Evolutionary conservation across 2,888 invertebrate species (phyloP).

Genomic region (Piscicola geometra): DNA sequence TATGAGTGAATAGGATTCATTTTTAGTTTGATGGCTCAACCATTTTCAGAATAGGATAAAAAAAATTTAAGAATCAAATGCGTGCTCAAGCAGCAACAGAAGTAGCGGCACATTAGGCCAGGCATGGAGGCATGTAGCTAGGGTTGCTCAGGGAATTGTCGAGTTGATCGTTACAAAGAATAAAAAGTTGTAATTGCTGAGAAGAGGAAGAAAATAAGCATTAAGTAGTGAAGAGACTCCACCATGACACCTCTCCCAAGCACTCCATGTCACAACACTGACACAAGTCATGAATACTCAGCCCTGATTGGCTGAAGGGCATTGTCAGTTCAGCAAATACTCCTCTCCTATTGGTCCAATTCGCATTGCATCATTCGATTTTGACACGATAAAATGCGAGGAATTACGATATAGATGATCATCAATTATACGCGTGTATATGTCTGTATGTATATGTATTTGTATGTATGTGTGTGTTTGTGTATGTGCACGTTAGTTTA

Average conservation of each 20-base stretch:
- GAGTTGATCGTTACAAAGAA: no score
- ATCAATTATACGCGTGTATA: constrained; percentile 14
- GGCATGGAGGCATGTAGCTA: no score
- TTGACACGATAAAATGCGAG: background rate
- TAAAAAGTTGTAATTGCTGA: no score
- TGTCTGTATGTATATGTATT: background rate
- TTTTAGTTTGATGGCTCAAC: no score
- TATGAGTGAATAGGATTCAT: no score
- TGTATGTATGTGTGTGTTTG: background rate
- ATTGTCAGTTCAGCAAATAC: constrained; percentile 15
- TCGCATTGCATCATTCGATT: constrained; percentile 12
- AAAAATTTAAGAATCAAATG: no score
- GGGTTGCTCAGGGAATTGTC: no score
- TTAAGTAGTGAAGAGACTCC: background rate
- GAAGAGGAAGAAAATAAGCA: no score
- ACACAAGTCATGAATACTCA: background rate
- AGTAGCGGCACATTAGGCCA: no score
- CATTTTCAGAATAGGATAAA: no score
- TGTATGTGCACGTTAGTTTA: no score
- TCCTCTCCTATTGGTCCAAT: constrained; percentile 17
- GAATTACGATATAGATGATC: constrained; percentile 24
- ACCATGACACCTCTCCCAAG: background rate
- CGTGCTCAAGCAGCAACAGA: no score
- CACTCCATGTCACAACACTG: background rate
- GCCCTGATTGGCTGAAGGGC: constrained; percentile 6